Evolutionary conservation across 2,113 vertebrate genomes (phyloP), one percentile per base, ranked within the genome.

Genomic region (Takifugu bimaculatus): DNA sequence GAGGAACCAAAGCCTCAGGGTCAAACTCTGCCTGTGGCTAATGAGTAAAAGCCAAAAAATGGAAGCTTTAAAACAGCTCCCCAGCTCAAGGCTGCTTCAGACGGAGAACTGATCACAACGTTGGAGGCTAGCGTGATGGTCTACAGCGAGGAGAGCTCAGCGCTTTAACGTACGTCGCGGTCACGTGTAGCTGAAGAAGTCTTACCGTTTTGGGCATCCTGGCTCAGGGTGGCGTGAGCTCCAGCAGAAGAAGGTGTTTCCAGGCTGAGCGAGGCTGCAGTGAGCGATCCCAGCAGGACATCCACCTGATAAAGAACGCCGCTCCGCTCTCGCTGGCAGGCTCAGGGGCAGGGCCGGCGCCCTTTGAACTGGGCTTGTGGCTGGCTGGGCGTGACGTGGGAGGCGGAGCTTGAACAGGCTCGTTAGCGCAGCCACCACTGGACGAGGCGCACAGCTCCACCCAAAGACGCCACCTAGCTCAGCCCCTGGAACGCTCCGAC

Each of bases 201-300:
- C 93, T 92, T 85, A 96, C 94, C 53, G 88, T 93, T 81, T 93
- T 94, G 25, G 94, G 93, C 94, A 96, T 96, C 62, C 86, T 91
- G 78, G 78, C 70, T 63, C 25, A 6, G 57, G 56, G 60, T 20
- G 68, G 66, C 42, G 57, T 2, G 65, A 63, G 66, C 60, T 75
- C 28, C 72, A 48, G 70, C 49, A 74, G 75, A 70, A 72, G 50
- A 70, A 68, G 43, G 72, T 58, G 20, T 79, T 80, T 67, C 79
- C 72, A 72, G 76, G 56, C 56, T 54, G 77, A 68, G 20, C 12
- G 64, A 74, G 70, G 69, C 60, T 77, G 75, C 76, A 81, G 82
- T 87, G 80, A 64, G 51, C 60, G 39, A 70, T 75, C 66, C 53
- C 74, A 64, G 79, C 62, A 56, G 35, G 61, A 77, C 61, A 49